Percentiles rank a stretch among this genome's conserved stretches.
Conservation (phyloP, 2,797 vertebrate genomes). For the Malacoraja senta region DNA sequence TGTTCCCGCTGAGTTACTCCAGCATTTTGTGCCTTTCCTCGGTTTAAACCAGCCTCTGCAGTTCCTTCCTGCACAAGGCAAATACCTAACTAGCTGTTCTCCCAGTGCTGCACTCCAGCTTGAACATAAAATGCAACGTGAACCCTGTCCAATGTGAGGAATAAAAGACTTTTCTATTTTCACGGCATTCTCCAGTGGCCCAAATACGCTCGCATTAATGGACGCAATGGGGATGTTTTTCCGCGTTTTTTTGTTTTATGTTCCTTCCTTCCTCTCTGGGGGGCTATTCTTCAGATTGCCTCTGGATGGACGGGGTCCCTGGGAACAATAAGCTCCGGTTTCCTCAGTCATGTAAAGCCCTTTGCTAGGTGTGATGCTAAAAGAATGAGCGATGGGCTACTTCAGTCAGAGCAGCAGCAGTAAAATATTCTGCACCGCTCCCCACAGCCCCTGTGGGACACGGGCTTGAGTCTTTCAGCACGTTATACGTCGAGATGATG, state of each 20-base stretch:
- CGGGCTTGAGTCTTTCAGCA: neutral
- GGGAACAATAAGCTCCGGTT: neutral
- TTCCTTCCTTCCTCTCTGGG: neutral
- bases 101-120: neutral
- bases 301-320: neutral
- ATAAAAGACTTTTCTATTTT: neutral
- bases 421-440: neutral
- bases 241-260: neutral
- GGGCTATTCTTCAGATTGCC: neutral
- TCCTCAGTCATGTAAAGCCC: neutral
- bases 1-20: no score
- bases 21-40: no score
- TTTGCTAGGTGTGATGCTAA: neutral
- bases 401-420: neutral
- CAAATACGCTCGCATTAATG: neutral
- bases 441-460: neutral
- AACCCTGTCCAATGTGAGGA: neutral
- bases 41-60: no score
- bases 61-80: no score
- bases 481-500: neutral
- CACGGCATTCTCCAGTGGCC: neutral
- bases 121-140: neutral
- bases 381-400: neutral
- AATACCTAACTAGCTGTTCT: neutral
- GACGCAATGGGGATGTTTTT: neutral